Percentiles rank a stretch among this genome's conserved stretches.
Conservation (phyloP, 1,140 invertebrate genomes). For the Drosophila auraria region DNA sequence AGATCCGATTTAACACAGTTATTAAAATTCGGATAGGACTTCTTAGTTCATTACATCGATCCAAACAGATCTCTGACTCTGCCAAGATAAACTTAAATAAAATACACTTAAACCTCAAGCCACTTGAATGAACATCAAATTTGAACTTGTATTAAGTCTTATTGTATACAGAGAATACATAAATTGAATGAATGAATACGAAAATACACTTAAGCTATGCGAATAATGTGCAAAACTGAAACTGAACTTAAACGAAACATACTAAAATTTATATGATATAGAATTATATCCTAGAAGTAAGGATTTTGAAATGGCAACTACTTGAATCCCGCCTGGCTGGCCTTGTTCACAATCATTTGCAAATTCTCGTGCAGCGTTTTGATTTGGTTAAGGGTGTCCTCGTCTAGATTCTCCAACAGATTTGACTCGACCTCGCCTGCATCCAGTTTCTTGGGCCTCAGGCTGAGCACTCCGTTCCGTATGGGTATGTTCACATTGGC, state of each 20-base stretch:
- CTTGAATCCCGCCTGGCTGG: conserved; percentile 64
- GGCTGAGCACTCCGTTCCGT: conserved; percentile 85
- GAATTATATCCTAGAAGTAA: conserved; percentile 20
- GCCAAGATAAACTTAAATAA: neutral
- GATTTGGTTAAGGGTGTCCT: conserved; percentile 72
- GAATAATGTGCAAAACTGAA: conserved; percentile 25
- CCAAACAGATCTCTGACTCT: no score
- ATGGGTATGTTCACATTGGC: conserved; percentile 88
- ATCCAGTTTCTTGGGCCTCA: conserved; percentile 71
- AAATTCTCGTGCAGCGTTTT: conserved; percentile 75
- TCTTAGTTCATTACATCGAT: neutral
- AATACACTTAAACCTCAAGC: neutral
- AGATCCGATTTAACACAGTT: no score
- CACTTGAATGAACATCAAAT: conserved; percentile 4
- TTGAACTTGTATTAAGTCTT: conserved; percentile 26
- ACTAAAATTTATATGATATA: conserved; percentile 45
- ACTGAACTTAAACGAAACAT: conserved; percentile 37
- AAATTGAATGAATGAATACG: conserved; percentile 12
- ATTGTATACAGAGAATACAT: conserved; percentile 7
- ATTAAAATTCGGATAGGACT: no score
- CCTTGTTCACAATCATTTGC: conserved; percentile 73
- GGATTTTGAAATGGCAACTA: conserved; percentile 24
- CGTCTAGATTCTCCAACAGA: conserved; percentile 69
- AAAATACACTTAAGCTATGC: conserved; percentile 24
- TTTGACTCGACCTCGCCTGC: conserved; percentile 61